Base-by-base conservation (phyloP, 2,888 invertebrate species). In the Netelia inedita region DNA sequence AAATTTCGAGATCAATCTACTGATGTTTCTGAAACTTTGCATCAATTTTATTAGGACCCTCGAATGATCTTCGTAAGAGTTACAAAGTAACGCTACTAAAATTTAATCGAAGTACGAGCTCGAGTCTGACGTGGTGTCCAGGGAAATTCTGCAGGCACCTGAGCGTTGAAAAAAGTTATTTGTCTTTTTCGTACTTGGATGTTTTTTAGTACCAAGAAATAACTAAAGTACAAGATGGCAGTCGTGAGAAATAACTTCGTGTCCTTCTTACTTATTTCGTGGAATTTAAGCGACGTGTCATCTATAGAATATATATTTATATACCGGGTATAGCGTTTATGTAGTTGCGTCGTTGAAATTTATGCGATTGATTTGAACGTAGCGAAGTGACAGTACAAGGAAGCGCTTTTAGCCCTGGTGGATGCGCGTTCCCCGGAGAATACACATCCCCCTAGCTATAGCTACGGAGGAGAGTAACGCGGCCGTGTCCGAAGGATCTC, bases 341-440 rank as follows among this genome's bases (percentile, higher is more conserved):
- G 90, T 79, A 73, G 88, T 85, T 88, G 88, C 87, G 86, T 81
- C 90, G 89, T 89, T 87, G 91, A 93, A 93, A 93, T 93, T 93
- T 93, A 93, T 93, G 92, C 93, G 92, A 93, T 93, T 93, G 93
- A 93, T 93, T 93, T 91, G 91, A 91, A 91, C 90, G 90, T 89
- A 91, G 90, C 89, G 87, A 93, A 93, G 93, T 93, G 93, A 93
- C 93, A 93, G 93, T 93, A 94, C 93, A 94, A 93, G 93, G 93
- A 94, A 94, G 93, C 93, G 93, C 93, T 93, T 93, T 94, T 94
- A 94, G 93, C 93, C 91, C 91, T 91, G 90, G 92, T 90, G 91
- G 91, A 90, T 91, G 88, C 87, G 88, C 80, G 68, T 87, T 92
- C 92, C 91, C 93, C 78, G 59, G 92, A 90, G 92, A 90, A 89